These are phyloP conservation scores for Galeruca laticollis DNA, from an alignment of 2,888 invertebrate species.

Conservation along the genomic window DNA sequence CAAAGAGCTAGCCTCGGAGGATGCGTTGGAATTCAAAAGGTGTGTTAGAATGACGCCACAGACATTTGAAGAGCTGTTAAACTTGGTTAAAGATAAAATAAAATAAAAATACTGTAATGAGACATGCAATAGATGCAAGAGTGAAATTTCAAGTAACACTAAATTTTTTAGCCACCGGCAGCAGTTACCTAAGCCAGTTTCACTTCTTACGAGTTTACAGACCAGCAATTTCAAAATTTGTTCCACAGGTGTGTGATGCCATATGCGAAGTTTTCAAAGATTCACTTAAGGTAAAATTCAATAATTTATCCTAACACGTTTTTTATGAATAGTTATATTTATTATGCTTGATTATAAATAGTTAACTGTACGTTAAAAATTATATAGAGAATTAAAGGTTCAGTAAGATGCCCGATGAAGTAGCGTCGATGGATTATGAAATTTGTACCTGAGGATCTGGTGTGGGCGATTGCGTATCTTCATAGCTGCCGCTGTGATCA, in stretches of 20 bases:
- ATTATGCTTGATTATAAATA: neutral
- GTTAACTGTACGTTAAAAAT: too few species aligned
- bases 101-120: conserved; percentile 53
- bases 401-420: neutral
- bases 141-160: too few species aligned
- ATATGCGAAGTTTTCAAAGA: conserved; percentile 41
- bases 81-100: conserved; percentile 41
- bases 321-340: conserved; percentile 4
- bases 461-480: conserved; percentile 3
- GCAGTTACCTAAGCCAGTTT: conserved; percentile 49
- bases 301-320: conserved; percentile 14
- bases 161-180: conserved; percentile 55
- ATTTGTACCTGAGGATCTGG: neutral
- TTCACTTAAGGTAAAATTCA: conserved; percentile 11
- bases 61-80: too few species aligned
- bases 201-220: too few species aligned
- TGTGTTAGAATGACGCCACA: neutral
- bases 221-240: conserved; percentile 50
- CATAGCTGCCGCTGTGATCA: conserved; percentile 6
- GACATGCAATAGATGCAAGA: conserved; percentile 35
- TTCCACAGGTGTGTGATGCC: conserved; percentile 54
- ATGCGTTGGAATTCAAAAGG: neutral
- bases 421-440: neutral
- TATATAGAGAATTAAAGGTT: too few species aligned
- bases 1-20: neutral